phyloP scores from a whole-genome alignment of 2,888 invertebrate genomes.

The Aquatica leii region DNA sequence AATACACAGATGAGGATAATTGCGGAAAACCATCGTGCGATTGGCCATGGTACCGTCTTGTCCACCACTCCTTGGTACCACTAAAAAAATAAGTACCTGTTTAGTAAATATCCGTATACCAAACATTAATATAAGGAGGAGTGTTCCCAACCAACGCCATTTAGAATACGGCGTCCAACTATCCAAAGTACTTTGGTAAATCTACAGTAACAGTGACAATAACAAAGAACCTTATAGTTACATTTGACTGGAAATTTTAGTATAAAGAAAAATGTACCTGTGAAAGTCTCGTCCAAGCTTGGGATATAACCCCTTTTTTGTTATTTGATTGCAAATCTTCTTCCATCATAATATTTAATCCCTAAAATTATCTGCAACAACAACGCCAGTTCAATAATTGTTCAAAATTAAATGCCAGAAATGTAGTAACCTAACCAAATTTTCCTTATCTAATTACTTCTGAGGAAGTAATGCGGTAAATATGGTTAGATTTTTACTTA shows the following conservation, averaged over 20 bases:
- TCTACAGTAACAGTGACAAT: conserved; percentile 59
- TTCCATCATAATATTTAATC: conserved; percentile 68
- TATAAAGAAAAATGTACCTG: conserved; percentile 63
- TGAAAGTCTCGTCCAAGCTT: conserved; percentile 72
- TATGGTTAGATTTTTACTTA: conserved; percentile 3
- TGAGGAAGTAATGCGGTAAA: neutral
- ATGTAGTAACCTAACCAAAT: neutral
- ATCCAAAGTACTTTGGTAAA: conserved; percentile 86
- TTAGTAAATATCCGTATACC: conserved; percentile 81
- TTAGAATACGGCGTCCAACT: conserved; percentile 84
- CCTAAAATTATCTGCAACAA: conserved; percentile 26
- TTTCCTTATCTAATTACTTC: no score
- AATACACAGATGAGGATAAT: conserved; percentile 58
- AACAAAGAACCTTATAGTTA: neutral
- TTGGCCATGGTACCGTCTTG: conserved; percentile 61
- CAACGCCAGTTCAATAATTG: neutral
- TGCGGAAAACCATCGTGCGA: conserved; percentile 58
- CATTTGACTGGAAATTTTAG: neutral
- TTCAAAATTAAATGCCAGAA: neutral
- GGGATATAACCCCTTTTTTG: conserved; percentile 71
- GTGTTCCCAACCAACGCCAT: conserved; percentile 82
- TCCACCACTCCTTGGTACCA: conserved; percentile 63
- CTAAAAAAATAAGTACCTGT: conserved; percentile 72
- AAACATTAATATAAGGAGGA: conserved; percentile 75
- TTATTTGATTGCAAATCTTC: conserved; percentile 68